A percentile compares a stretch with the other conserved stretches of the same genome.
These are phyloP conservation scores for Coenobita brevimanus DNA, from an alignment of 1,140 invertebrate genomes.

Conservation along the genomic window DNA sequence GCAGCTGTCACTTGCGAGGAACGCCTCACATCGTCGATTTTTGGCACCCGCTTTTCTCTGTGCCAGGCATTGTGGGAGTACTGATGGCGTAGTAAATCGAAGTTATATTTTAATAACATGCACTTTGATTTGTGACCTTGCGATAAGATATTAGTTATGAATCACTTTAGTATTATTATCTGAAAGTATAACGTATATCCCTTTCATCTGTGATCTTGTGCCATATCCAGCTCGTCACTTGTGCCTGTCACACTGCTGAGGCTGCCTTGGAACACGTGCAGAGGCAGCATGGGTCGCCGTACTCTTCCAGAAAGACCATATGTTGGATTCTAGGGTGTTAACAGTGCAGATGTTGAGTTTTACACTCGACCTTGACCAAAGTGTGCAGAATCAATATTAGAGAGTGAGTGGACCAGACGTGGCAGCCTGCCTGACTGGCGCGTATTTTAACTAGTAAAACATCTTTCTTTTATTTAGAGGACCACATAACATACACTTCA, in stretches of 20 bases:
- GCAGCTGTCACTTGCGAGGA: background rate
- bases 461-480: too few species aligned
- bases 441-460: slow-evolving; percentile 38
- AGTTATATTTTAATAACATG: too few species aligned
- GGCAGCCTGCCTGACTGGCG: slow-evolving; percentile 11
- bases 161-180: too few species aligned
- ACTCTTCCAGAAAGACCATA: background rate
- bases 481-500: too few species aligned
- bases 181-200: too few species aligned
- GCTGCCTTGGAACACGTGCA: background rate
- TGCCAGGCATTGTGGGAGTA: background rate
- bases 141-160: too few species aligned
- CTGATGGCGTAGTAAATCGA: too few species aligned
- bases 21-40: background rate
- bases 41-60: background rate
- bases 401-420: slow-evolving; percentile 18
- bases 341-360: background rate
- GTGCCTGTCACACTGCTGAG: background rate
- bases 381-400: slow-evolving; percentile 46
- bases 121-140: too few species aligned
- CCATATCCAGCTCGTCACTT: background rate
- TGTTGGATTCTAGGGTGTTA: background rate
- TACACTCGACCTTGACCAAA: slow-evolving; percentile 45
- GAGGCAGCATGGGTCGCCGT: background rate
- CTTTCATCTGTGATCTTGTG: slow-evolving; percentile 35